These are phyloP conservation scores for Chromoteleia sp. DNA, from an alignment of 2,888 invertebrate genomes.

Conservation along the genomic window DNA sequence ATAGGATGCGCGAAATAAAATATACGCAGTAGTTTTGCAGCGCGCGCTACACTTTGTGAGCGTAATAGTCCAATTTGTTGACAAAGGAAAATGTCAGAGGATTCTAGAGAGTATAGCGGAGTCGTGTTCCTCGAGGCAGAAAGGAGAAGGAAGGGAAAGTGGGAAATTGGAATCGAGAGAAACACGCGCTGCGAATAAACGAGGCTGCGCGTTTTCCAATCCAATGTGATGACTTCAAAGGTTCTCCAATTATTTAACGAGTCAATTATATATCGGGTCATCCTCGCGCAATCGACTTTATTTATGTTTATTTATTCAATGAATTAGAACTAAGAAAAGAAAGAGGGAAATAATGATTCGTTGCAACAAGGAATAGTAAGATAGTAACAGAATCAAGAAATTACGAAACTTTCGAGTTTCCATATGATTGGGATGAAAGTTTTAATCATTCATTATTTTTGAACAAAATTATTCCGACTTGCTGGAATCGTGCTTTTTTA, in stretches of 20 bases:
- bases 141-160: slow-evolving; percentile 65
- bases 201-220: slow-evolving; percentile 66
- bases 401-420: too few species aligned
- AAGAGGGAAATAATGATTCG: too few species aligned
- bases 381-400: too few species aligned
- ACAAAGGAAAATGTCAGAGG: slow-evolving; percentile 80
- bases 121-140: slow-evolving; percentile 62
- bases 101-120: slow-evolving; percentile 66
- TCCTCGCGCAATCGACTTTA: slow-evolving; percentile 29
- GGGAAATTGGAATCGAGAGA: slow-evolving; percentile 73
- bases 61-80: slow-evolving; percentile 82
- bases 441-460: too few species aligned
- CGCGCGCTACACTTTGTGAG: slow-evolving; percentile 66
- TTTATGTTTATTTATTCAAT: slow-evolving; percentile 48
- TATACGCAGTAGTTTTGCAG: slow-evolving; percentile 41
- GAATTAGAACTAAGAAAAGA: slow-evolving; percentile 10
- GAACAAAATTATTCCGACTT: too few species aligned
- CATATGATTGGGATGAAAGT: neutral
- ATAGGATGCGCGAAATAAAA: slow-evolving; percentile 48
- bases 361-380: too few species aligned
- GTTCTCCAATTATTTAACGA: slow-evolving; percentile 67
- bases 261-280: slow-evolving; percentile 59
- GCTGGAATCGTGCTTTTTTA: too few species aligned
- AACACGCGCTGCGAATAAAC: slow-evolving; percentile 68
- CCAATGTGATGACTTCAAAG: slow-evolving; percentile 65